Evolutionary conservation across 2,113 vertebrate genomes (phyloP).

Genomic region (Silurus glanis): DNA sequence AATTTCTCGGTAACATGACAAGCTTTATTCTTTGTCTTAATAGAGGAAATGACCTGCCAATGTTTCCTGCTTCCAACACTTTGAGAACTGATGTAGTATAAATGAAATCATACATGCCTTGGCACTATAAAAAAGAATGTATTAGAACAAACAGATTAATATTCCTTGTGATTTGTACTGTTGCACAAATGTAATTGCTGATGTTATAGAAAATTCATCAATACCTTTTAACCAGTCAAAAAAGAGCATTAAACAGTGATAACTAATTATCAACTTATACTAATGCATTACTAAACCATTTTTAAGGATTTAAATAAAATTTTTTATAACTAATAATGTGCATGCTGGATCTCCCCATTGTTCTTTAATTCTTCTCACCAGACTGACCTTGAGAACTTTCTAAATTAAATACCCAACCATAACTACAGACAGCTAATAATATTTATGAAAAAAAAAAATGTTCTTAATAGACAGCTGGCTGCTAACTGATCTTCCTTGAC

Average conservation of each 20-base stretch:
- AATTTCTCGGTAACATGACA: background rate
- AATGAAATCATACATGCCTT: background rate
- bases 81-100: background rate
- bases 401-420: conserved; percentile 31
- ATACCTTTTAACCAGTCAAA: background rate
- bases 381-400: conserved; percentile 30
- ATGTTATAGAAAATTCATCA: background rate
- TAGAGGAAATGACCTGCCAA: too few relatives aligned
- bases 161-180: background rate
- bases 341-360: background rate
- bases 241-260: background rate
- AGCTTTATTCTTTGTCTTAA: background rate
- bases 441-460: background rate
- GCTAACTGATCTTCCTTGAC: conserved; percentile 49
- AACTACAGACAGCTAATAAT: background rate
- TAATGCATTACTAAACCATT: background rate
- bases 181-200: background rate
- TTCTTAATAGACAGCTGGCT: conserved; percentile 24
- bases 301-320: background rate
- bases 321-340: background rate
- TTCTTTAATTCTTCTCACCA: conserved; percentile 4
- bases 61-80: too few relatives aligned
- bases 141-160: background rate
- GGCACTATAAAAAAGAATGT: background rate
- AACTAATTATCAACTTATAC: background rate